Evolutionary conservation across 2,113 vertebrate genomes (phyloP).

Genomic region (Serinus canaria): DNA sequence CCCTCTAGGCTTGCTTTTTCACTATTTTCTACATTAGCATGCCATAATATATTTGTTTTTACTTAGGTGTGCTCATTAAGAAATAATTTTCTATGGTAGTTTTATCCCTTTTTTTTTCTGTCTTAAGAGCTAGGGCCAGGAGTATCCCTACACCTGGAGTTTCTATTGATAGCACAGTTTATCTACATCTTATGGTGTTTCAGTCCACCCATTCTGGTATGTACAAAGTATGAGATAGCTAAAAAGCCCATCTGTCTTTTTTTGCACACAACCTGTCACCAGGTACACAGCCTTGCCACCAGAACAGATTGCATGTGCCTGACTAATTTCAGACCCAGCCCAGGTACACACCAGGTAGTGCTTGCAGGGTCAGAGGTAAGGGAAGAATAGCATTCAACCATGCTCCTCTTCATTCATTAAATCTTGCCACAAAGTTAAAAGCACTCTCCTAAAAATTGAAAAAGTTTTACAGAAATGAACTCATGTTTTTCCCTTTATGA

Average conservation of each 20-base stretch:
- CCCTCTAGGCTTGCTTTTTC: not conserved
- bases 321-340: not conserved
- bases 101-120: not conserved
- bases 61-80: not conserved
- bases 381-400: not conserved
- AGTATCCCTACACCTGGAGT: not conserved
- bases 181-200: not conserved
- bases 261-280: not conserved
- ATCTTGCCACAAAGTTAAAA: not conserved
- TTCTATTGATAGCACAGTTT: not conserved
- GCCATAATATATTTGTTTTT: not conserved
- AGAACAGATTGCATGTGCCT: not conserved
- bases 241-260: not conserved
- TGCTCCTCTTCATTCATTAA: not conserved
- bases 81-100: not conserved
- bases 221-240: not conserved
- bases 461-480: not conserved
- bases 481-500: not conserved
- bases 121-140: not conserved
- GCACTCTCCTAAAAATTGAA: not conserved
- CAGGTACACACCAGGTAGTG: not conserved
- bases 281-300: not conserved
- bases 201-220: not conserved
- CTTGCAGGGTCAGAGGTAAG: not conserved
- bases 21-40: not conserved